Percentiles rank a stretch among this genome's conserved stretches.
Conservation (phyloP, 1,140 invertebrate species). For the Pseudomyrmex cubaensis region DNA sequence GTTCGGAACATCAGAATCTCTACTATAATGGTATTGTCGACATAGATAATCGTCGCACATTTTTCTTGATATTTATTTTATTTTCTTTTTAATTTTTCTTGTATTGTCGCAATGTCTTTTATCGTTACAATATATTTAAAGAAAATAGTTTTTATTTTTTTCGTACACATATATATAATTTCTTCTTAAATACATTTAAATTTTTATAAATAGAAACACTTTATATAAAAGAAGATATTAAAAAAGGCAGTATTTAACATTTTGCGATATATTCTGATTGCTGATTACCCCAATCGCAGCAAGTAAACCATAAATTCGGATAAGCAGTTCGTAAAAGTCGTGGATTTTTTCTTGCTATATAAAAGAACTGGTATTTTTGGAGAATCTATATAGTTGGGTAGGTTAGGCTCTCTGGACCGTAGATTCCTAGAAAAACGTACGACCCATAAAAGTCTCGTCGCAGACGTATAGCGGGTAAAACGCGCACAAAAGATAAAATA, state of each 20-base stretch:
- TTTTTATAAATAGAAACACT: not conserved
- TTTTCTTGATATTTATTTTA: not conserved
- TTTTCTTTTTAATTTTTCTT: not conserved
- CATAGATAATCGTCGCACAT: not conserved
- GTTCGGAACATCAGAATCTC: not conserved
- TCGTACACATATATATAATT: not conserved
- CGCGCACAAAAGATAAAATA: slow-evolving; percentile 35
- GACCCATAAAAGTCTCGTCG: not conserved
- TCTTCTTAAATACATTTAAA: not conserved
- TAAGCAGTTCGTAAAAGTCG: slow-evolving; percentile 14
- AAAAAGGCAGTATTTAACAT: not conserved
- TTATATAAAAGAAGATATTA: not conserved
- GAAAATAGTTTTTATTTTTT: not conserved
- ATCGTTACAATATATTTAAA: not conserved
- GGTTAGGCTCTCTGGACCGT: not conserved
- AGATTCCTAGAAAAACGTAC: not conserved
- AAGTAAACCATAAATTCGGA: not conserved
- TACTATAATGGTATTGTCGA: not conserved
- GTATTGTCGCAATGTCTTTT: not conserved
- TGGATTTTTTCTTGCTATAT: not conserved
- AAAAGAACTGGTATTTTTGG: not conserved
- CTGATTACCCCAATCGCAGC: not conserved
- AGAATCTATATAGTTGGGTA: not conserved
- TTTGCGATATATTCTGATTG: not conserved
- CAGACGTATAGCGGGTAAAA: slow-evolving; percentile 11